A percentile compares a stretch with the other conserved stretches of the same genome.
Conservation (phyloP, 2,113 vertebrate genomes). For the Chiloscyllium plagiosum region DNA sequence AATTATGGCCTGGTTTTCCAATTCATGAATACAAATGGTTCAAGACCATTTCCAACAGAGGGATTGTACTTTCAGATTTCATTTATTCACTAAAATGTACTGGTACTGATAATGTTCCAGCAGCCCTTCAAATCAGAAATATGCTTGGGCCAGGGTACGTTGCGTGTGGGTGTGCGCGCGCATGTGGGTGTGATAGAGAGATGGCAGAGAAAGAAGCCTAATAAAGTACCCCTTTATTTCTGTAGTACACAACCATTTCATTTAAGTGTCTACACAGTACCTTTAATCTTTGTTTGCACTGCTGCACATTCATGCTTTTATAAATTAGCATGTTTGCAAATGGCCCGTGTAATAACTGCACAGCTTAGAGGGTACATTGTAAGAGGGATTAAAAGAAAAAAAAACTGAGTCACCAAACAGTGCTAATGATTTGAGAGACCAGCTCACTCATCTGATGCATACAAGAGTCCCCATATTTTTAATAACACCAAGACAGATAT, state of each 20-base stretch:
- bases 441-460: neutral
- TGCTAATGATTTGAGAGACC: neutral
- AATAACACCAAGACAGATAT: neutral
- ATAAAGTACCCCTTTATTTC: neutral
- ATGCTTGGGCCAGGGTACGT: neutral
- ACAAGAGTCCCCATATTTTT: neutral
- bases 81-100: neutral
- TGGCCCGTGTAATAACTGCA: neutral
- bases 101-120: too few relatives aligned
- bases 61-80: neutral
- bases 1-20: neutral
- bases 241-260: neutral
- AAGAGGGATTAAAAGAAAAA: too few relatives aligned
- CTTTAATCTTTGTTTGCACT: neutral
- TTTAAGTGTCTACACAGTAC: neutral
- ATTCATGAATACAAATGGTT: neutral
- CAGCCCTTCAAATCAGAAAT: neutral
- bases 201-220: too few relatives aligned
- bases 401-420: neutral
- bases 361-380: neutral
- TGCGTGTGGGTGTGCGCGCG: too few relatives aligned
- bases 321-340: neutral
- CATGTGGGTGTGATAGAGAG: too few relatives aligned
- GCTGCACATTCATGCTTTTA: neutral
- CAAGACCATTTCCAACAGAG: neutral